Conservation (phyloP, 2,888 invertebrate genomes). For the Netelia melanura region DNA sequence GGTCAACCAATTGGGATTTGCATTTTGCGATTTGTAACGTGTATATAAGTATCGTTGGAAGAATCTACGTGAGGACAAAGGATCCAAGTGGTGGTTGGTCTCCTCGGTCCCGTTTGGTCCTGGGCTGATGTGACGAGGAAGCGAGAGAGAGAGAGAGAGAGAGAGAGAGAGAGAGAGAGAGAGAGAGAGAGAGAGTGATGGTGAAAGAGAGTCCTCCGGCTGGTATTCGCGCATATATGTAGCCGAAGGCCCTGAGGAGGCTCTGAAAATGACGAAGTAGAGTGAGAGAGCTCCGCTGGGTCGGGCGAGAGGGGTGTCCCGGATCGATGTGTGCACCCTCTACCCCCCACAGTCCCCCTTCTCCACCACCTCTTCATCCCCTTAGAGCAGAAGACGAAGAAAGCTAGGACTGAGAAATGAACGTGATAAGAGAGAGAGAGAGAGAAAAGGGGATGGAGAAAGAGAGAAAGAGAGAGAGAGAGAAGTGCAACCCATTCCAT, state of each 20-base stretch:
- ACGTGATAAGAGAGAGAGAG: conserved; percentile 57
- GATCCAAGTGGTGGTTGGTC: conserved; percentile 53
- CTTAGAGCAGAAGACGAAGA: conserved; percentile 43
- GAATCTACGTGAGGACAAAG: conserved; percentile 27
- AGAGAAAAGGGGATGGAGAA: conserved; percentile 32
- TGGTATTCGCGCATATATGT: conserved; percentile 56
- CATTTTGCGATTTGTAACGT: too few relatives aligned
- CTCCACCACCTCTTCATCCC: conserved; percentile 63
- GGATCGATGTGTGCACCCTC: conserved; percentile 83
- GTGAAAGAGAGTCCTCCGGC: conserved; percentile 63
- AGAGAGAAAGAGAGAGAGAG: conserved; percentile 25
- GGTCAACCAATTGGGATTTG: too few relatives aligned
- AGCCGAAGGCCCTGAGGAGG: conserved; percentile 62
- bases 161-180: too few relatives aligned
- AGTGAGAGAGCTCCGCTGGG: conserved; percentile 27
- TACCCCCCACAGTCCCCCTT: conserved; percentile 73
- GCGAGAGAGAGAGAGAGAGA: conserved; percentile 43
- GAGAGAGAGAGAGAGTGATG: too few relatives aligned
- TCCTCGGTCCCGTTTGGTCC: conserved; percentile 60
- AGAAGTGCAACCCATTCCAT: conserved; percentile 58
- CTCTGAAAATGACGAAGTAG: conserved; percentile 81
- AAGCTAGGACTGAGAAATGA: conserved; percentile 65
- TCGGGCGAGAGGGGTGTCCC: conserved; percentile 74
- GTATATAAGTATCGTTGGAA: background rate
- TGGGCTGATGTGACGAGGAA: conserved; percentile 58